Percentiles rank a stretch among this genome's conserved stretches.
Evolutionary conservation across 1,140 invertebrate genomes (phyloP).

Genomic region (Pararge aegeria): DNA sequence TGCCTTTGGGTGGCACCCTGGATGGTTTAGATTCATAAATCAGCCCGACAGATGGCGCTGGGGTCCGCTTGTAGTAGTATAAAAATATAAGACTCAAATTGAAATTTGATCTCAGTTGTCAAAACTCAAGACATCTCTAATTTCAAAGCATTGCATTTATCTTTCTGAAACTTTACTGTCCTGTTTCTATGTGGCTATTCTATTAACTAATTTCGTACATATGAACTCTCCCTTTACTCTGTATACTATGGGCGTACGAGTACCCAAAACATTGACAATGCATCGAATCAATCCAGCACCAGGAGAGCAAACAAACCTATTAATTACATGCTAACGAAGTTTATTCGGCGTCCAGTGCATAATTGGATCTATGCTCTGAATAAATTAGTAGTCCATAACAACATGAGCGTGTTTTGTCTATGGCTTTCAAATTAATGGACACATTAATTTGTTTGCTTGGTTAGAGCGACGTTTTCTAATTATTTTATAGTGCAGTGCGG

Average conservation of each 20-base stretch:
- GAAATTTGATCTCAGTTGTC: too few relatives aligned
- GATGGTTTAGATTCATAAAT: too few relatives aligned
- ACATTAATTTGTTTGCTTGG: background rate
- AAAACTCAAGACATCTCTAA: too few relatives aligned
- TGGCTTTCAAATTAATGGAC: conserved; percentile 13
- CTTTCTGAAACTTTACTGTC: too few relatives aligned
- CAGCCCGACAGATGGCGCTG: too few relatives aligned
- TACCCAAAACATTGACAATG: conserved; percentile 3
- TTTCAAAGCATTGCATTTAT: too few relatives aligned
- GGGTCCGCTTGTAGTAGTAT: too few relatives aligned
- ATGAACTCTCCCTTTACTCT: too few relatives aligned
- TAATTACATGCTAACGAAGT: conserved; percentile 60
- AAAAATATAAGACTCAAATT: too few relatives aligned
- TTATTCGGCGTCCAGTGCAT: conserved; percentile 49
- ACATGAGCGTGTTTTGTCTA: conserved; percentile 31
- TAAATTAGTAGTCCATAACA: conserved; percentile 42
- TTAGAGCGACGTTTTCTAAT: background rate
- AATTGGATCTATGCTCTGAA: conserved; percentile 57
- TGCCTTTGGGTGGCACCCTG: too few relatives aligned
- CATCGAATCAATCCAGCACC: conserved; percentile 11
- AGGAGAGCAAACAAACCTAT: conserved; percentile 39
- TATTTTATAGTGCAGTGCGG: background rate
- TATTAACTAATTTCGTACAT: too few relatives aligned
- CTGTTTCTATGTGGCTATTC: too few relatives aligned
- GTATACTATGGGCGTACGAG: background rate